These are phyloP conservation scores for Diachasmimorpha longicaudata DNA, from an alignment of 1,140 invertebrate genomes.

Conservation along the genomic window DNA sequence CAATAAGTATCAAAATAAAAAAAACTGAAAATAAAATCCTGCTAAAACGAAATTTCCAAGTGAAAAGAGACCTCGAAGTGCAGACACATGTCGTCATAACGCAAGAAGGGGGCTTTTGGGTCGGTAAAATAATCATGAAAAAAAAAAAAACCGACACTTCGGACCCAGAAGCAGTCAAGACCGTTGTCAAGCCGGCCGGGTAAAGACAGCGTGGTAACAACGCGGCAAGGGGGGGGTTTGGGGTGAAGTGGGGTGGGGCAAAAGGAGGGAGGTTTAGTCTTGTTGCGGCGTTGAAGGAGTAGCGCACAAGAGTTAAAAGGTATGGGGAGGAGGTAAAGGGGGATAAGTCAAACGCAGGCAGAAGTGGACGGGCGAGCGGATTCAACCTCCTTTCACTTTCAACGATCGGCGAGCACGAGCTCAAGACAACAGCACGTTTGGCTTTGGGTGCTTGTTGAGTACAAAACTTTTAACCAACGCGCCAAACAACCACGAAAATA, in stretches of 20 bases:
- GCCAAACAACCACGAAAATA: constrained; percentile 41
- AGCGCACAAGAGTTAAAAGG: constrained; percentile 20
- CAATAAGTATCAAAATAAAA: too few relatives aligned
- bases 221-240: constrained; percentile 8
- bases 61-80: background rate
- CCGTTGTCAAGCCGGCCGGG: background rate
- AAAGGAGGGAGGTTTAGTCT: constrained; percentile 10
- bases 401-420: constrained; percentile 41
- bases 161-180: background rate
- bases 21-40: too few relatives aligned
- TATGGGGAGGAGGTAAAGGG: constrained; percentile 24
- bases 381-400: constrained; percentile 65
- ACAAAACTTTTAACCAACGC: constrained; percentile 26
- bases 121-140: background rate
- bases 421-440: constrained; percentile 18
- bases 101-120: background rate
- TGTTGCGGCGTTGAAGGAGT: constrained; percentile 24
- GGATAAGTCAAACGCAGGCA: constrained; percentile 33
- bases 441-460: constrained; percentile 29
- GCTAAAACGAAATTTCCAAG: background rate
- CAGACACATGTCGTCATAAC: background rate
- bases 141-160: background rate
- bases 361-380: constrained; percentile 55
- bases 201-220: constrained; percentile 4
- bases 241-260: constrained; percentile 12